Percentiles rank a stretch among this genome's conserved stretches.
phyloP scores from a whole-genome alignment of 2,888 invertebrate species.

The Lepidochrysops patricia region DNA sequence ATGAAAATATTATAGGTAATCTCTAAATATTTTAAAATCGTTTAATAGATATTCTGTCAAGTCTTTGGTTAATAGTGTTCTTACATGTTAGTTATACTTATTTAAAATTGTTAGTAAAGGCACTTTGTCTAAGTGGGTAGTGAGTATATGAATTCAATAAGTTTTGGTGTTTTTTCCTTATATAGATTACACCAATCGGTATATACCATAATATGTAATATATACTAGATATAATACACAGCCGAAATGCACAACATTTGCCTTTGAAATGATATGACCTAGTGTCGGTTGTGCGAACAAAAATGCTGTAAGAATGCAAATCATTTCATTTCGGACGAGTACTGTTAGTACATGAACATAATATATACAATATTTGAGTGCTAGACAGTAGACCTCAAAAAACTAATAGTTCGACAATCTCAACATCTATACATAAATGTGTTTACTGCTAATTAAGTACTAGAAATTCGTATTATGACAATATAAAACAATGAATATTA shows the following conservation, averaged over 20 bases:
- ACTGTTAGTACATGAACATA: neutral
- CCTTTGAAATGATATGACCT: too few relatives aligned
- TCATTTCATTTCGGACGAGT: neutral
- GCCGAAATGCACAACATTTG: too few relatives aligned
- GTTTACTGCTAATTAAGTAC: neutral
- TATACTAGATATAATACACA: too few relatives aligned
- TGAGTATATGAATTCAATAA: too few relatives aligned
- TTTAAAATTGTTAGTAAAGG: neutral
- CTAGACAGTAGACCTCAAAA: neutral
- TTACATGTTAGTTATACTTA: neutral
- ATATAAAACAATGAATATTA: neutral
- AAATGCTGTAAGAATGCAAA: neutral
- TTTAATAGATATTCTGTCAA: neutral
- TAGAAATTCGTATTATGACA: neutral
- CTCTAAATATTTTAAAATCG: neutral
- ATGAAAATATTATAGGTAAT: neutral
- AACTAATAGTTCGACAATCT: neutral
- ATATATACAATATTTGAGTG: neutral
- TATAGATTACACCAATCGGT: too few relatives aligned
- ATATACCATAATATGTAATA: too few relatives aligned
- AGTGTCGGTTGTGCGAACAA: neutral
- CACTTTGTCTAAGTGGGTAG: neutral
- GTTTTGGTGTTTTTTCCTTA: too few relatives aligned
- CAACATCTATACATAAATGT: neutral
- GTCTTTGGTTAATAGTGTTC: slow-evolving; percentile 9